Base-by-base conservation (phyloP, 1,140 invertebrate genomes). In the Papilio polyxenes region DNA sequence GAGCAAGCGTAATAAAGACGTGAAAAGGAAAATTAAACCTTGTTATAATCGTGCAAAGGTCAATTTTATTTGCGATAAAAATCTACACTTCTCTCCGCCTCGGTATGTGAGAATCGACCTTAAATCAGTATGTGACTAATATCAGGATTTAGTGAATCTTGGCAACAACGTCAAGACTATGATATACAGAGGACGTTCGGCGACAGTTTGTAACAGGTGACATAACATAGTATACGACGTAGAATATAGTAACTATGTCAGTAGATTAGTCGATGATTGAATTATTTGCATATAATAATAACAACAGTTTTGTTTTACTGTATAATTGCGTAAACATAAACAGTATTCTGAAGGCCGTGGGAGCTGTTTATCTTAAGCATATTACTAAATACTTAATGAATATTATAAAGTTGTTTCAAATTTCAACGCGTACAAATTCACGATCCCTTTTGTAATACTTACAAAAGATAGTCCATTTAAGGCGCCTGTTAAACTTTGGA, bases 141-240 rank as follows among this genome's bases (percentile, higher is more conserved):
- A 17, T 72, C 31, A 37, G 0, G 31, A 72, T 72, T 72, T 72
- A 72, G 31, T 72, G 65, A 40, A 40, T 72, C 65, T 72, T 72
- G 65, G 65, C 65, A 37, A n/a, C n/a, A n/a, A 15, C 20, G 13
- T 72, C 31, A 72, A 72, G 11, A 15, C 65, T 72, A 40, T 40
- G 31, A 72, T 72, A 72, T 72, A 72, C 0, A 31, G 11, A 37
- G 65, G 65, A 40, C 65, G 62, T 72, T 72, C 37, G 65, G 65
- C 65, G 65, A 37, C 65, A 37, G 31, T 15, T 37, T 72, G 23
- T 37, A 37, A 72, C 65, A 72, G 65, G 65, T 72, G 65, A 72
- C 11, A 15, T n/a, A 20, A 62, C n/a, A n/a, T n/a, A n/a, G n/a
- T n/a, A n/a, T n/a, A n/a, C n/a, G 20, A 65, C 23, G 2, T 11